Percentiles rank a stretch among this genome's conserved stretches.
phyloP scores from a whole-genome alignment of 2,888 invertebrate species.

The Nomada hirtipes region DNA sequence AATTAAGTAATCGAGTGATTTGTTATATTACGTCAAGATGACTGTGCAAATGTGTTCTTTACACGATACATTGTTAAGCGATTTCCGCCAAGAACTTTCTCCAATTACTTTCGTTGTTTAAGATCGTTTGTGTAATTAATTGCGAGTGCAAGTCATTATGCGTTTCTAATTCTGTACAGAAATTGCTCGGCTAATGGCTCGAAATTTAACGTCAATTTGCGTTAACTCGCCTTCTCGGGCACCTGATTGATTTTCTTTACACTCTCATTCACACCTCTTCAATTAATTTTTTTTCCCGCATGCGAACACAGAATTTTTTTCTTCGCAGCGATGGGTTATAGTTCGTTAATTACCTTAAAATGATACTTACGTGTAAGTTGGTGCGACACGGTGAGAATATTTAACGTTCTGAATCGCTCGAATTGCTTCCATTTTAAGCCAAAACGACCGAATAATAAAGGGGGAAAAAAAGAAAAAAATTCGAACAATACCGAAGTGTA shows the following conservation, averaged over 20 bases:
- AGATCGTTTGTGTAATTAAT: background rate
- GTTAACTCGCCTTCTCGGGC: background rate
- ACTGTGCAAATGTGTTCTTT: background rate
- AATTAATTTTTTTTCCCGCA: background rate
- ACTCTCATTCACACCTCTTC: background rate
- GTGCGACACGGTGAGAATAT: background rate
- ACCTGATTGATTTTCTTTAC: background rate
- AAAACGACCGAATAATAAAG: conserved; percentile 20
- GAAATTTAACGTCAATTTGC: background rate
- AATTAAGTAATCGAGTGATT: background rate
- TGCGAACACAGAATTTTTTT: background rate
- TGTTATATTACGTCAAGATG: background rate
- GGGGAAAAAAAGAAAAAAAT: conserved; percentile 1
- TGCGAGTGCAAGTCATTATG: background rate
- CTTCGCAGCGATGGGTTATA: background rate
- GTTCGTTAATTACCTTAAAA: background rate
- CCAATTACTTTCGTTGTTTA: background rate
- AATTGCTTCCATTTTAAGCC: conserved; percentile 1
- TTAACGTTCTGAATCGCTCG: conserved; percentile 19
- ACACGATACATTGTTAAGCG: background rate
- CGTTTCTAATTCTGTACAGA: background rate
- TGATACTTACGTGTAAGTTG: background rate
- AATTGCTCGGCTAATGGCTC: background rate
- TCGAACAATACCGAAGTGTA: conserved; percentile 48
- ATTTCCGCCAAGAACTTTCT: background rate